phyloP scores from a whole-genome alignment of 2,888 invertebrate genomes.

The Drosophila flavopinicola region DNA sequence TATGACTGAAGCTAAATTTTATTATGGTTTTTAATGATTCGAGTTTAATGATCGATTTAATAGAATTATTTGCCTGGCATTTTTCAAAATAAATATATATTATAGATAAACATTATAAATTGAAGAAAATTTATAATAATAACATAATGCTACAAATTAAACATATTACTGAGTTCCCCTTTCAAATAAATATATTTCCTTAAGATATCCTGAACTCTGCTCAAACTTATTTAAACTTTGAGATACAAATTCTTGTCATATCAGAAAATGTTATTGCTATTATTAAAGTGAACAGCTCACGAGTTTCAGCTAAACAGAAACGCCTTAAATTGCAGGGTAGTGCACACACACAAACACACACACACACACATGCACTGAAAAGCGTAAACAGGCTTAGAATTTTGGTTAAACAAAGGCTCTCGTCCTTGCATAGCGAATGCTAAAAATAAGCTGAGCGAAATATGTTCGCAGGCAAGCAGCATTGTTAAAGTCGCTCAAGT shows the following conservation, averaged over 20 bases:
- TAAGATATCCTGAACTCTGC: no score
- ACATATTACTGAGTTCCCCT: no score
- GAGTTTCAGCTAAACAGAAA: constrained; percentile 5
- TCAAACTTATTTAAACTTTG: no score
- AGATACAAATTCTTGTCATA: no score
- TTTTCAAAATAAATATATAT: no score
- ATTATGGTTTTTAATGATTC: background rate
- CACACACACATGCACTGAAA: background rate
- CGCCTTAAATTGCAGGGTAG: constrained; percentile 51
- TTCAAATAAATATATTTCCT: no score
- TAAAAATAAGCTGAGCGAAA: constrained; percentile 48
- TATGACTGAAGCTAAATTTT: background rate
- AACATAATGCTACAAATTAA: no score
- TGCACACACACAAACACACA: constrained; percentile 8
- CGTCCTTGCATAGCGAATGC: constrained; percentile 52
- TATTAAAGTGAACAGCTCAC: background rate
- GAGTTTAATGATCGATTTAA: background rate
- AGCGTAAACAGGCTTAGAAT: constrained; percentile 44
- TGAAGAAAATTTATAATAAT: no score
- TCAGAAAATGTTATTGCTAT: no score
- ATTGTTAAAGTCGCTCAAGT: constrained; percentile 23
- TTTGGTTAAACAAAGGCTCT: constrained; percentile 36
- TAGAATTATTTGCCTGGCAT: background rate
- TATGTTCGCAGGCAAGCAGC: constrained; percentile 13
- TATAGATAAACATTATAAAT: no score